A percentile compares a stretch with the other conserved stretches of the same genome.
Conservation (phyloP, 2,888 invertebrate genomes). For the Philaethria dido region DNA sequence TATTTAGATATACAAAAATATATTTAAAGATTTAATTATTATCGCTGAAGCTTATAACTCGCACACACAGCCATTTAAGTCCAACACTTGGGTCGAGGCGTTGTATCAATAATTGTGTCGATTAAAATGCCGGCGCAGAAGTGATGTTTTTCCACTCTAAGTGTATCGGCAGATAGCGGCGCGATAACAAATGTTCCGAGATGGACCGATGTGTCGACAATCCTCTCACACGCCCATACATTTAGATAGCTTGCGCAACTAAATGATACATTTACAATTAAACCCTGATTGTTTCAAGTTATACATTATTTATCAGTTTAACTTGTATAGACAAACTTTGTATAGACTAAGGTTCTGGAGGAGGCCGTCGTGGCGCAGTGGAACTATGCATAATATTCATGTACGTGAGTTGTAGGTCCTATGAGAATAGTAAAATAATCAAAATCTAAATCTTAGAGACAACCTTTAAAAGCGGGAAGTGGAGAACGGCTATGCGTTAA, state of each 20-base stretch:
- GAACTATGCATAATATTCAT: no score
- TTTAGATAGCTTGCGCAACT: constrained; percentile 32
- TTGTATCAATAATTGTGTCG: constrained; percentile 62
- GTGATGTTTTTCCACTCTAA: constrained; percentile 43
- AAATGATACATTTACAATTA: constrained; percentile 24
- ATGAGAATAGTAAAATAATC: no score
- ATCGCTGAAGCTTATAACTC: constrained; percentile 38
- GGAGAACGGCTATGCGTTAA: no score
- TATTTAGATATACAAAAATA: no score
- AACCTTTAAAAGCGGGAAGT: no score
- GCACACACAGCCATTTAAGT: constrained; percentile 22
- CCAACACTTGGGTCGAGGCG: constrained; percentile 45
- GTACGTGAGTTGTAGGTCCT: no score
- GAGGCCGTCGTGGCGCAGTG: no score
- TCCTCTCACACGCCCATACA: constrained; percentile 28
- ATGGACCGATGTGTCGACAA: constrained; percentile 26
- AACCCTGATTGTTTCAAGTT: constrained; percentile 18
- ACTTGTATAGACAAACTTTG: background rate
- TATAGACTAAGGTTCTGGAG: no score
- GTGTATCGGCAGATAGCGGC: constrained; percentile 38
- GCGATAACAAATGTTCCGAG: constrained; percentile 32
- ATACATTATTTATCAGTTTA: background rate
- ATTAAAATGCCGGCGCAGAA: constrained; percentile 46
- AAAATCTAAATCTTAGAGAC: no score
- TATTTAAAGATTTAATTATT: no score